A percentile compares a stretch with the other conserved stretches of the same genome.
These are phyloP conservation scores for Bursaphelenchus mucronatus DNA, from an alignment of 1,140 invertebrate genomes.

Conservation along the genomic window DNA sequence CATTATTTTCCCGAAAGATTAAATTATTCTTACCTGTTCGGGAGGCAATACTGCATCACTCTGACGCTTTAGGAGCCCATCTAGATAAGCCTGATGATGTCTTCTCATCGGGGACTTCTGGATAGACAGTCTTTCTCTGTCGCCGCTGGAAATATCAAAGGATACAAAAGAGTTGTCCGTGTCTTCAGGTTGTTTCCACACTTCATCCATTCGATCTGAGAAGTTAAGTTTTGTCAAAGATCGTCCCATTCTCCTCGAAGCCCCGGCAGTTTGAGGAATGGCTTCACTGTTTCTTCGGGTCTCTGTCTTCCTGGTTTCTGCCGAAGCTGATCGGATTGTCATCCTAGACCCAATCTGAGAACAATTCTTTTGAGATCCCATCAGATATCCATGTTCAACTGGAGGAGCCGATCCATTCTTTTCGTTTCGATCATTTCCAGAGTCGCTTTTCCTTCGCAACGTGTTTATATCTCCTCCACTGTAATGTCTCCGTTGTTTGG, in stretches of 20 bases:
- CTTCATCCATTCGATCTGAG: conserved; percentile 8
- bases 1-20: too few species aligned
- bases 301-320: conserved; percentile 2
- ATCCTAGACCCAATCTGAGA: conserved; percentile 15
- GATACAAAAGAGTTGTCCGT: too few species aligned
- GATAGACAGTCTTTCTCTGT: neutral
- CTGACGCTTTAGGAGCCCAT: conserved; percentile 2
- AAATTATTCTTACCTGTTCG: too few species aligned
- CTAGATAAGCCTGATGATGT: conserved; percentile 27
- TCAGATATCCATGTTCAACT: too few species aligned
- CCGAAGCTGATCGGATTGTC: conserved; percentile 13
- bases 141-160: too few species aligned
- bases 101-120: conserved; percentile 35
- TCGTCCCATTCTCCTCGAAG: too few species aligned
- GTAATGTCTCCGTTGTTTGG: neutral
- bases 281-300: neutral
- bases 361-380: conserved; percentile 9
- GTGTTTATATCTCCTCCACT: neutral
- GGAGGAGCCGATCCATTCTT: too few species aligned
- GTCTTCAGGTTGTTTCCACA: neutral
- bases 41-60: neutral
- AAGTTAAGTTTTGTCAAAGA: conserved; percentile 24
- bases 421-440: neutral
- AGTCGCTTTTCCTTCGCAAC: conserved; percentile 1
- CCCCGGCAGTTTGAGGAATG: neutral